Base-by-base conservation (phyloP, 2,888 invertebrate genomes). In the Drosophila suboccidentalis region DNA sequence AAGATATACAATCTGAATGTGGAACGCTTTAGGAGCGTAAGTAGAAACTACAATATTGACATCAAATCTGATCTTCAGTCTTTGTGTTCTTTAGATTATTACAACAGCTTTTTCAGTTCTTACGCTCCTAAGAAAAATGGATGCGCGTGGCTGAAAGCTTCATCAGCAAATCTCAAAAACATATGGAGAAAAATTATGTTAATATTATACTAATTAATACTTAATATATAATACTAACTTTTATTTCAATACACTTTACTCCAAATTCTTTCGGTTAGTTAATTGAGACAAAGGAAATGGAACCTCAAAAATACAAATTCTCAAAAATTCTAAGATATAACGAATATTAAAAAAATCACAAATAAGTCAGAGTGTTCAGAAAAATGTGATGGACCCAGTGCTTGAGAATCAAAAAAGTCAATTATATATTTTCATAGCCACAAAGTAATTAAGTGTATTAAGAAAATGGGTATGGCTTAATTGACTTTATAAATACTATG, bases 1-100 rank as follows among this genome's bases (percentile, higher is more conserved):
- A 91, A 91, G 65, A 80, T 91, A 51, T 85, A 77, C 54, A 72
- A 71, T 15, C 49, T 91, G 19, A 87, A 90, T 76, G 75, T 87
- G 58, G 83, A 86, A 15, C 63, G 63, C n/a, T 63, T 63, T 41
- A 39, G 63, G 3, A 63, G 57, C 32, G 63, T 63, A 34, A 47
- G 47, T 55, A 13, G 11, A 36, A 36, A 8, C 6, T n/a, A n/a
- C 2, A 10, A 26, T 17, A 32, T 32, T 15, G 15, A 29, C 15
- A 47, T 10, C 3, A 8, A 22, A 3, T 36, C 2, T 17, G 17
- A n/a, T 13, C 1, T 41, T 10, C 13, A 5, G 9, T 34, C 22
- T 17, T 2, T 41, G 15, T 10, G 4, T 39, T 4, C 5, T 43
- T 10, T 22, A 63, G 63, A 63, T 63, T 13, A 63, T 63, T 26